Conservation (phyloP, 2,797 vertebrate genomes). For the Notolabrus celidotus region DNA sequence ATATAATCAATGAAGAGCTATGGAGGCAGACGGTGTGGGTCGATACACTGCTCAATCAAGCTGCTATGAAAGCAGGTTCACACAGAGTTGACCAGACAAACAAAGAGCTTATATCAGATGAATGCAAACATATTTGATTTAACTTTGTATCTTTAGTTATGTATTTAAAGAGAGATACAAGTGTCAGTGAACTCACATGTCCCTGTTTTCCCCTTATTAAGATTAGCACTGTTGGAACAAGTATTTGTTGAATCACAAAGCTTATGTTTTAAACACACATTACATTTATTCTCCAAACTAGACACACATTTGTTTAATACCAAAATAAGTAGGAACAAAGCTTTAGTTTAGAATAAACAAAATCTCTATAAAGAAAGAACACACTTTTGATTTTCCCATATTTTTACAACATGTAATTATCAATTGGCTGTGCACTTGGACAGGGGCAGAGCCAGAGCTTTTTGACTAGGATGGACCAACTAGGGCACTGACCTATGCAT, state of each 20-base stretch:
- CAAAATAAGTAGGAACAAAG: too few relatives aligned
- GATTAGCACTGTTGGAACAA: neutral
- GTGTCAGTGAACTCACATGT: neutral
- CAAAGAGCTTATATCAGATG: slow-evolving; percentile 19
- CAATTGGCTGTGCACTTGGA: too few relatives aligned
- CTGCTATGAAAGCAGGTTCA: slow-evolving; percentile 42
- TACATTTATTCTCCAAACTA: too few relatives aligned
- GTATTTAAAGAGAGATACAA: neutral
- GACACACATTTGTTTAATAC: too few relatives aligned
- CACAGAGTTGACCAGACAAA: slow-evolving; percentile 27
- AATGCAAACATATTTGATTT: slow-evolving; percentile 20
- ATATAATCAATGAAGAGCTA: slow-evolving; percentile 46
- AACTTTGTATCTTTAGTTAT: neutral
- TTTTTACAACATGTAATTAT: too few relatives aligned
- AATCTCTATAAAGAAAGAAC: too few relatives aligned
- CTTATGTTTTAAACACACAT: too few relatives aligned
- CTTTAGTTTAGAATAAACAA: too few relatives aligned
- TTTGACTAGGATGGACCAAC: too few relatives aligned
- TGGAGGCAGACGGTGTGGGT: slow-evolving; percentile 30
- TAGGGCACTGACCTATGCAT: too few relatives aligned
- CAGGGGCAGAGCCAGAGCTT: too few relatives aligned
- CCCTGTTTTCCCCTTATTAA: neutral
- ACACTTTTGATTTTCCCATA: too few relatives aligned
- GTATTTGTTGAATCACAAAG: neutral
- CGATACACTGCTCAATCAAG: slow-evolving; percentile 42